Evolutionary conservation across 1,140 invertebrate genomes (phyloP).

Genomic region (Hyles euphorbiae): DNA sequence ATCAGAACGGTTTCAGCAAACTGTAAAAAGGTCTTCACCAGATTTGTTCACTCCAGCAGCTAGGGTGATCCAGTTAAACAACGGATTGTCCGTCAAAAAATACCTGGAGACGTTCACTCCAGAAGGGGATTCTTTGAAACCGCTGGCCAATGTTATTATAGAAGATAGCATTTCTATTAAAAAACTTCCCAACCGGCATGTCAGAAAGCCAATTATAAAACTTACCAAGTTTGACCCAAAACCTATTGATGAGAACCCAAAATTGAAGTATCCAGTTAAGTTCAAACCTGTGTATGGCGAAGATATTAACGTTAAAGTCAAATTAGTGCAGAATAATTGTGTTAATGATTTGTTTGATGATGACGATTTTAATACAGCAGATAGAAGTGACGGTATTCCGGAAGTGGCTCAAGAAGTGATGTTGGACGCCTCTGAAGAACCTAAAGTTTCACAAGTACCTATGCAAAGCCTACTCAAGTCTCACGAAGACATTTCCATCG

Average conservation of each 20-base stretch:
- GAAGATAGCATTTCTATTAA: slow-evolving; percentile 30
- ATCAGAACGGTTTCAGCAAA: slow-evolving; percentile 32
- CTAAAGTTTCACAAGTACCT: slow-evolving; percentile 11
- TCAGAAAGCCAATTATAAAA: slow-evolving; percentile 34
- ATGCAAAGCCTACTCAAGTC: slow-evolving; percentile 31
- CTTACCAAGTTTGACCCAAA: slow-evolving; percentile 33
- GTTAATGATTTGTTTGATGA: slow-evolving; percentile 13
- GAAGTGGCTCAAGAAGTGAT: slow-evolving; percentile 56
- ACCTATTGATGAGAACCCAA: not conserved
- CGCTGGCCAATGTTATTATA: slow-evolving; percentile 17
- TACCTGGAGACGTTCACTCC: slow-evolving; percentile 59
- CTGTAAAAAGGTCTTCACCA: slow-evolving; percentile 41
- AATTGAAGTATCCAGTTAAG: slow-evolving; percentile 40
- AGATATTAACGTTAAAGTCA: slow-evolving; percentile 24
- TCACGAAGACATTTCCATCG: slow-evolving; percentile 40
- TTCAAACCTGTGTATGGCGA: slow-evolving; percentile 28
- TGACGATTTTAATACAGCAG: slow-evolving; percentile 17
- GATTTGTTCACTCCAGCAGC: slow-evolving; percentile 12
- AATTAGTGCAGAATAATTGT: slow-evolving; percentile 27
- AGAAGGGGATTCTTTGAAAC: slow-evolving; percentile 25
- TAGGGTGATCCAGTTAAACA: slow-evolving; percentile 27
- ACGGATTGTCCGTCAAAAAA: slow-evolving; percentile 47
- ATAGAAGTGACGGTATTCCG: slow-evolving; percentile 31
- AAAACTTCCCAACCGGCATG: not conserved
- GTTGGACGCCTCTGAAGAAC: slow-evolving; percentile 33